phyloP scores from a whole-genome alignment of 2,888 invertebrate genomes.

The Copidosoma aretas region DNA sequence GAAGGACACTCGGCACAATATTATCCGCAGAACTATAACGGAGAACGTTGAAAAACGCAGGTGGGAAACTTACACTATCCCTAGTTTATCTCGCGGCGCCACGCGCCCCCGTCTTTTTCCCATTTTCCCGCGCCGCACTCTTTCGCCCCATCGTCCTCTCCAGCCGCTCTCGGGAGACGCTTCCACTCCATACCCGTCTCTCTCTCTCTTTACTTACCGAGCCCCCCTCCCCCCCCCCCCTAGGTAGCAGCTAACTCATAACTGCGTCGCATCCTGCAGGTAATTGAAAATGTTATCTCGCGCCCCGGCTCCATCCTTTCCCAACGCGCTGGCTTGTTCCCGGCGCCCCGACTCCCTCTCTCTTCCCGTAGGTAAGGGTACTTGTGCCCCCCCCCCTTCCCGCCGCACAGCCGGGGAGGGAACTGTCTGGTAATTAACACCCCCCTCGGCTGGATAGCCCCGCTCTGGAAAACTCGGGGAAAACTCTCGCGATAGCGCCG shows the following conservation, averaged over 20 bases:
- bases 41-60: not conserved
- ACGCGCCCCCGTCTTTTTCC: constrained; percentile 45
- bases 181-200: too few species aligned
- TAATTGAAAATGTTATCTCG: constrained; percentile 63
- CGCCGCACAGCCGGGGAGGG: constrained; percentile 1
- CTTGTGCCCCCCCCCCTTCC: too few species aligned
- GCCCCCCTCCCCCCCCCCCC: constrained; percentile 40
- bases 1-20: constrained; percentile 9
- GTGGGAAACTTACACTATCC: constrained; percentile 16
- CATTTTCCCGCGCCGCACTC: constrained; percentile 29
- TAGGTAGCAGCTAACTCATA: constrained; percentile 61
- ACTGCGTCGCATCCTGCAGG: constrained; percentile 62
- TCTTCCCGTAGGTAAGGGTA: constrained; percentile 25
- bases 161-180: not conserved
- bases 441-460: constrained; percentile 49
- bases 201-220: constrained; percentile 11
- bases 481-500: constrained; percentile 55
- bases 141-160: constrained; percentile 14
- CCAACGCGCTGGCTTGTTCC: constrained; percentile 40
- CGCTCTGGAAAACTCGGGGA: constrained; percentile 54
- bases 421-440: constrained; percentile 59
- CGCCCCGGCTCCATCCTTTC: constrained; percentile 56
- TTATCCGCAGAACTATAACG: constrained; percentile 16
- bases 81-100: constrained; percentile 56
- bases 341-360: constrained; percentile 33